Conservation (phyloP, 2,113 vertebrate genomes). For the Spea bombifrons region DNA sequence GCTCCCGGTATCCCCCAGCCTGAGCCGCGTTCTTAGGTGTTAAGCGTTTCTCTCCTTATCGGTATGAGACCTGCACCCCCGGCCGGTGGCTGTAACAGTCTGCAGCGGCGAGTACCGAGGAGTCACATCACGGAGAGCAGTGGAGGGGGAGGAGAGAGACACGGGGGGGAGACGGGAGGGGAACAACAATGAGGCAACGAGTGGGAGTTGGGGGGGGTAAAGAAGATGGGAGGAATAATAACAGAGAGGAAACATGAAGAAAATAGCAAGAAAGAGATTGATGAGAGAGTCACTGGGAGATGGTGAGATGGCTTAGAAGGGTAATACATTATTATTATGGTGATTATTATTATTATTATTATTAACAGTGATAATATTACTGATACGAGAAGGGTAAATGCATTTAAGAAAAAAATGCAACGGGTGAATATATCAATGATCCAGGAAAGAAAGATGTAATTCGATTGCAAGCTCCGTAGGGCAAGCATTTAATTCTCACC, state of each 20-base stretch:
- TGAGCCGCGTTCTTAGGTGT: neutral
- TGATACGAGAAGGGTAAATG: too few relatives aligned
- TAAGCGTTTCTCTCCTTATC: neutral
- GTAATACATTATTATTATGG: too few relatives aligned
- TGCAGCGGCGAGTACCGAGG: conserved; percentile 9
- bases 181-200: neutral
- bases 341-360: too few relatives aligned
- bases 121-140: conserved; percentile 19
- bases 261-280: neutral
- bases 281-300: neutral
- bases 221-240: neutral
- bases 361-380: too few relatives aligned
- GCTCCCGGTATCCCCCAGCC: conserved; percentile 9
- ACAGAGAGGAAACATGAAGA: neutral
- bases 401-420: too few relatives aligned
- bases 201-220: neutral
- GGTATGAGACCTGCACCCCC: conserved; percentile 2
- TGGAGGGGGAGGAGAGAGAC: neutral
- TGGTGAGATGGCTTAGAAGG: too few relatives aligned
- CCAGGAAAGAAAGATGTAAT: too few relatives aligned
- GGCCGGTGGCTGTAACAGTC: conserved; percentile 2
- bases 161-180: neutral
- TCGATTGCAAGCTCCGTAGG: too few relatives aligned
- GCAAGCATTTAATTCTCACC: too few relatives aligned
- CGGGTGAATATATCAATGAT: too few relatives aligned